A percentile compares a stretch with the other conserved stretches of the same genome.
Evolutionary conservation across 1,140 invertebrate genomes (phyloP).

Genomic region (Mya arenaria): DNA sequence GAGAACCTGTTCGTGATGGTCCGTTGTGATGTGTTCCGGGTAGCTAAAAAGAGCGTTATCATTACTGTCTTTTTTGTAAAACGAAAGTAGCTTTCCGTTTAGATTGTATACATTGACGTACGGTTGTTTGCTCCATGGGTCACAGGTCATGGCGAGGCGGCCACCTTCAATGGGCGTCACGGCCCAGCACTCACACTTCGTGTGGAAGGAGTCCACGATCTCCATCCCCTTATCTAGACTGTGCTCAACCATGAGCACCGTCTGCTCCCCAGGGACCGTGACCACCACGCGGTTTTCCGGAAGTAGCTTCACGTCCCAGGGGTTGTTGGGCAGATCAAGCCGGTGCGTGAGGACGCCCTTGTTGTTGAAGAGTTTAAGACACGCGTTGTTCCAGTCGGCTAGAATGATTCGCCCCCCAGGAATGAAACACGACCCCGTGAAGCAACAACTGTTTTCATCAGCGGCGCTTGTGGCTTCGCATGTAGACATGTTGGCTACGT

Average conservation of each 20-base stretch:
- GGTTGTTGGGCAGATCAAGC: constrained; percentile 25
- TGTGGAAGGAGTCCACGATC: constrained; percentile 12
- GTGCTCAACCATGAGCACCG: constrained; percentile 15
- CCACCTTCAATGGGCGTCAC: constrained; percentile 2
- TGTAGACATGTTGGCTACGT: neutral
- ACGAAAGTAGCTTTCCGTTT: constrained; percentile 1
- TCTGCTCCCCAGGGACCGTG: constrained; percentile 41
- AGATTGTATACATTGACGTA: constrained; percentile 32
- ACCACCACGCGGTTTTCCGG: constrained; percentile 24
- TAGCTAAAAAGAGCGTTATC: constrained; percentile 24
- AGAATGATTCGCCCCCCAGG: constrained; percentile 18
- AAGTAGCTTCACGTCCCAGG: constrained; percentile 46
- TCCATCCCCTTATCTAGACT: constrained; percentile 8
- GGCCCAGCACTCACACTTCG: constrained; percentile 48
- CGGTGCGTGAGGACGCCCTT: neutral
- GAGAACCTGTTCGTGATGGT: neutral
- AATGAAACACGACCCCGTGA: constrained; percentile 32
- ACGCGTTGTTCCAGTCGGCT: constrained; percentile 48
- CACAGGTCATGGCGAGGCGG: constrained; percentile 38
- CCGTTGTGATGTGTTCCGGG: constrained; percentile 46
- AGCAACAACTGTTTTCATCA: constrained; percentile 34
- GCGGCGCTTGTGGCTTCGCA: neutral
- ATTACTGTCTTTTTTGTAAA: constrained; percentile 34
- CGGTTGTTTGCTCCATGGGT: constrained; percentile 41
- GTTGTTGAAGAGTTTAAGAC: constrained; percentile 50